These are phyloP conservation scores for Gobio occitaniae DNA, from an alignment of 2,797 vertebrate species.

Conservation along the genomic window DNA sequence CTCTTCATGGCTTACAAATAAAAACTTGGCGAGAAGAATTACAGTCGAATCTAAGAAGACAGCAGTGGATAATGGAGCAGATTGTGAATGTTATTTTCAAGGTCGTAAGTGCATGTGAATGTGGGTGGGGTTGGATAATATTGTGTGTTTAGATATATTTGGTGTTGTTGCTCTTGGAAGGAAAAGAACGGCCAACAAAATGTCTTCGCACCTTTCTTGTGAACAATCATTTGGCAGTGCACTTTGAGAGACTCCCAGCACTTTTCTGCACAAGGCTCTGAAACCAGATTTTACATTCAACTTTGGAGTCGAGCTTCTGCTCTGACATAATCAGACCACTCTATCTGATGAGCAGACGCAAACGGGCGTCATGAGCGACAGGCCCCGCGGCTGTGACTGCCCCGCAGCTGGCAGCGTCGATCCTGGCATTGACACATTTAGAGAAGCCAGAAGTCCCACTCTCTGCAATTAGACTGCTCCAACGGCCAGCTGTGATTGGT, in stretches of 20 bases:
- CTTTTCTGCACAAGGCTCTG: constrained; percentile 8
- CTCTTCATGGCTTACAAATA: not conserved
- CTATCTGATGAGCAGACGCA: constrained; percentile 30
- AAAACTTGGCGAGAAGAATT: not conserved
- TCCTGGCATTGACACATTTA: constrained; percentile 64
- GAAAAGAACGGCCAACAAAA: not conserved
- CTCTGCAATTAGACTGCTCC: constrained; percentile 79
- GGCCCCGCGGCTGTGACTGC: constrained; percentile 62
- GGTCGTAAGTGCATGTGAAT: not conserved
- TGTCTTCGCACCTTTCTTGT: constrained; percentile 41
- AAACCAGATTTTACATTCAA: constrained; percentile 27
- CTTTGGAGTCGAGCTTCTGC: constrained; percentile 14
- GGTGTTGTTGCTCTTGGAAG: constrained; percentile 43
- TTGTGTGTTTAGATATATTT: constrained; percentile 28
- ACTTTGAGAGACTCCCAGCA: constrained; percentile 20
- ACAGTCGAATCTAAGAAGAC: constrained; percentile 27
- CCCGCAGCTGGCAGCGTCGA: constrained; percentile 70
- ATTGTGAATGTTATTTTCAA: constrained; percentile 39
- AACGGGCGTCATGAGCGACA: constrained; percentile 28
- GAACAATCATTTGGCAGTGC: constrained; percentile 41
- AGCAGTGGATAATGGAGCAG: constrained; percentile 48
- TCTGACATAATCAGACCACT: constrained; percentile 44
- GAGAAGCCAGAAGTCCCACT: constrained; percentile 75
- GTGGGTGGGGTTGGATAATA: constrained; percentile 20
- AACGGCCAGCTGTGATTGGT: constrained; percentile 75